Evolutionary conservation across 2,113 vertebrate species (phyloP).

Genomic region (Heterochromis multidens): DNA sequence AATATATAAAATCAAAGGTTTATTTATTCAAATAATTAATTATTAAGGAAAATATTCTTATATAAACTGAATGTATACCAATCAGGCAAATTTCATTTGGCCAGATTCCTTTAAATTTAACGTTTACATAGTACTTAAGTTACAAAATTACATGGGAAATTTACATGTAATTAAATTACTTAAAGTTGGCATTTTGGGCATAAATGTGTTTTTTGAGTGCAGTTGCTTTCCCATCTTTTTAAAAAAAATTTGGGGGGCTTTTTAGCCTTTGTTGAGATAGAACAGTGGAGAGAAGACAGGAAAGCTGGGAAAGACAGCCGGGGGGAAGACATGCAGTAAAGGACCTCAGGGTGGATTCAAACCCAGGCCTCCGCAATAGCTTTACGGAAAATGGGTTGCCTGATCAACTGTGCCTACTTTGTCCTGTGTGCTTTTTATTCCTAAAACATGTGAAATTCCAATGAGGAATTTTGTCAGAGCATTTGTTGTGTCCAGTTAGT

Average conservation of each 20-base stretch:
- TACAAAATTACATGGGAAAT: too few relatives aligned
- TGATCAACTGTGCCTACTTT: too few relatives aligned
- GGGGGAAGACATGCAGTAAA: too few relatives aligned
- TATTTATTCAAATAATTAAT: neutral
- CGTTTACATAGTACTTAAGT: too few relatives aligned
- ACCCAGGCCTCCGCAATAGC: fast-evolving
- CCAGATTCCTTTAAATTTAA: neutral
- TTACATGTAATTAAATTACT: neutral
- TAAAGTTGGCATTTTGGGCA: neutral
- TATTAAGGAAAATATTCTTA: too few relatives aligned
- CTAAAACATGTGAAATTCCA: too few relatives aligned
- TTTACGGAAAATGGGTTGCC: neutral
- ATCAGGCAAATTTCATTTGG: fast-evolving
- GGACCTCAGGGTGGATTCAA: neutral
- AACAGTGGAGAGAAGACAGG: neutral
- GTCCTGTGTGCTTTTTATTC: too few relatives aligned
- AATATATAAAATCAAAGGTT: neutral
- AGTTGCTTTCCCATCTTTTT: neutral
- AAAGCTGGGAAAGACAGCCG: neutral
- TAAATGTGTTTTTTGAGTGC: neutral
- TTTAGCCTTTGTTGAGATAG: neutral
- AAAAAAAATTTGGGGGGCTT: fast-evolving
- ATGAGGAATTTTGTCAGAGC: too few relatives aligned
- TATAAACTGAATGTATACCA: too few relatives aligned
- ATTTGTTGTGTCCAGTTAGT: neutral